A percentile compares a stretch with the other conserved stretches of the same genome.
Evolutionary conservation across 2,113 vertebrate species (phyloP).

Genomic region (Osmerus eperlanus): DNA sequence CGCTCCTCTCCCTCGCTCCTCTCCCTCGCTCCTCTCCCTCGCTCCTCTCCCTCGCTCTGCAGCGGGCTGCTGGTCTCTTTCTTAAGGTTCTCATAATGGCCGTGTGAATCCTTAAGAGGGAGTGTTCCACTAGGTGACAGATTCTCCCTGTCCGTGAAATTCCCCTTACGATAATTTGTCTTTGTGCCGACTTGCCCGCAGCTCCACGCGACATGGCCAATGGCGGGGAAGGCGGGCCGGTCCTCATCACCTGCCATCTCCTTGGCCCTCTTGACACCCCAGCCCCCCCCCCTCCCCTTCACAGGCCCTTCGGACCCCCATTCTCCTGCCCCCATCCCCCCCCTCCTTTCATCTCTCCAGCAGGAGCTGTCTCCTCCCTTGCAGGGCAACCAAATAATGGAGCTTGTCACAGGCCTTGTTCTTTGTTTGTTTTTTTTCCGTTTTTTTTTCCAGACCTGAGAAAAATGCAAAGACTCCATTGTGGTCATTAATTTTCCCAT

Average conservation of each 20-base stretch:
- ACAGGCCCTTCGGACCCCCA: conserved; percentile 39
- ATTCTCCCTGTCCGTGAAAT: conserved; percentile 80
- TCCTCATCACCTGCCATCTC: conserved; percentile 98
- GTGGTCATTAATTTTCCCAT: conserved; percentile 98
- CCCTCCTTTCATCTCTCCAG: conserved; percentile 83
- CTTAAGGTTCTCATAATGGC: conserved; percentile 70
- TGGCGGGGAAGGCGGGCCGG: conserved; percentile 77
- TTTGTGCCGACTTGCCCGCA: conserved; percentile 84
- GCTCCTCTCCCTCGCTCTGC: conserved; percentile 17
- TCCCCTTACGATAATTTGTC: conserved; percentile 87
- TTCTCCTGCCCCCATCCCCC: conserved; percentile 66
- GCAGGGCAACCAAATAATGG: conserved; percentile 98
- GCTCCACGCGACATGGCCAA: conserved; percentile 77
- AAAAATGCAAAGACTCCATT: conserved; percentile 98
- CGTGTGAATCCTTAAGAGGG: conserved; percentile 67
- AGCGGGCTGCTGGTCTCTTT: conserved; percentile 53
- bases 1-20: too few relatives aligned
- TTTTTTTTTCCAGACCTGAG: conserved; percentile 77
- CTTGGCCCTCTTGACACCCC: conserved; percentile 87
- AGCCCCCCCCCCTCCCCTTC: conserved; percentile 74
- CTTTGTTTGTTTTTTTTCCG: conserved; percentile 79
- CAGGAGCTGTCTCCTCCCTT: conserved; percentile 88
- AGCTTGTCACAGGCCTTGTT: conserved; percentile 98
- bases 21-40: too few relatives aligned
- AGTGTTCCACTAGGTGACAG: conserved; percentile 78